These are phyloP conservation scores for Phocoena phocoena DNA, from an alignment of 2,113 vertebrate species.

Conservation along the genomic window DNA sequence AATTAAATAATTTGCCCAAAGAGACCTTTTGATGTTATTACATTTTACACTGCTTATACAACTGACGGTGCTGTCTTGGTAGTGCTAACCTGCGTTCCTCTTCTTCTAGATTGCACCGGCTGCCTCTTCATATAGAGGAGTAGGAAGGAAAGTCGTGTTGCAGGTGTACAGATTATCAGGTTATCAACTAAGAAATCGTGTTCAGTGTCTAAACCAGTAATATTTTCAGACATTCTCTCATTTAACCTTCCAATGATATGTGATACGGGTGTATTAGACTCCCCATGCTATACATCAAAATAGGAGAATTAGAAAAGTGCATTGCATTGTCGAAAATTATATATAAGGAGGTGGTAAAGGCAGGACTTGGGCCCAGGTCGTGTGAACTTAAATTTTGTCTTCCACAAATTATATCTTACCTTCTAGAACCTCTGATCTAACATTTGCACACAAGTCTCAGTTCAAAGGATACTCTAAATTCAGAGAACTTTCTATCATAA, in stretches of 20 bases:
- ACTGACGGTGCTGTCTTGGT: rapidly evolving
- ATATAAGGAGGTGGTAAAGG: background rate
- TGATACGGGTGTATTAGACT: background rate
- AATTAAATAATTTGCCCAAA: background rate
- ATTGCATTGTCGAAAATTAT: background rate
- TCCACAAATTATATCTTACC: background rate
- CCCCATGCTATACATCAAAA: rapidly evolving
- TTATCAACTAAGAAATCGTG: background rate
- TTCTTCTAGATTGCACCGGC: rapidly evolving
- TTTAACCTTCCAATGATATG: background rate
- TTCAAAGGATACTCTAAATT: background rate
- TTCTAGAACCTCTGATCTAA: background rate
- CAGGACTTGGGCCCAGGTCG: background rate
- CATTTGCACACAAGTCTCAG: background rate
- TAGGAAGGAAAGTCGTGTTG: background rate
- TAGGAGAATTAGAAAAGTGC: background rate
- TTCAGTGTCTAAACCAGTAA: background rate
- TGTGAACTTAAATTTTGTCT: background rate
- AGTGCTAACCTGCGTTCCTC: background rate
- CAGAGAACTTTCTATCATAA: background rate
- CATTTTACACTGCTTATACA: background rate
- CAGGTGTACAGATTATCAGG: too few species aligned
- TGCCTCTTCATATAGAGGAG: rapidly evolving
- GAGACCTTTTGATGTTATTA: background rate
- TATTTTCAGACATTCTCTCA: background rate